Conservation (phyloP, 2,888 invertebrate species). For the Calliopum simillimum region DNA sequence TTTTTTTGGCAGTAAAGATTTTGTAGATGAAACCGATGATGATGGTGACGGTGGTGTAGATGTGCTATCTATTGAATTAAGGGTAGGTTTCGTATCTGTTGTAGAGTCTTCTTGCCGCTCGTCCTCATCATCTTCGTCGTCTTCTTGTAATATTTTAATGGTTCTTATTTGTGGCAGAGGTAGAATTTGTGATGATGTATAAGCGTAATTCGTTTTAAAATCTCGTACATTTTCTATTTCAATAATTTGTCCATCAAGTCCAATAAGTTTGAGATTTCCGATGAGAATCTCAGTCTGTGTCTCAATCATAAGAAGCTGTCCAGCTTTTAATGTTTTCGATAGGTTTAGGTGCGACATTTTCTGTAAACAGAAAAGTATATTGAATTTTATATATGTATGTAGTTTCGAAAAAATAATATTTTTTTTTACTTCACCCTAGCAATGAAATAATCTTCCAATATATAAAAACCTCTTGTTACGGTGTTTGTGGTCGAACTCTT, state of each 20-base stretch:
- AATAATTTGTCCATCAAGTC: slow-evolving; percentile 44
- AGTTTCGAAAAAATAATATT: neutral
- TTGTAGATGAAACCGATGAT: slow-evolving; percentile 8
- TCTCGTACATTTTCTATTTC: slow-evolving; percentile 51
- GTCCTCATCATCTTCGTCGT: slow-evolving; percentile 20
- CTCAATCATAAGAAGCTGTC: slow-evolving; percentile 49
- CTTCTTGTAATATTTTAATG: slow-evolving; percentile 45
- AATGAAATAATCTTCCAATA: no score
- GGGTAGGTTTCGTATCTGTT: neutral
- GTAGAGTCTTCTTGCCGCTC: neutral
- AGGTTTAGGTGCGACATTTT: neutral
- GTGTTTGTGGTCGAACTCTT: no score
- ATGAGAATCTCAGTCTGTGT: slow-evolving; percentile 47
- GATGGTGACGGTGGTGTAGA: slow-evolving; percentile 15
- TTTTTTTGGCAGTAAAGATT: neutral
- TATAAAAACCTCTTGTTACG: no score
- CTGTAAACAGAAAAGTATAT: neutral
- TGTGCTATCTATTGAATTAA: slow-evolving; percentile 5
- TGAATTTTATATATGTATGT: neutral
- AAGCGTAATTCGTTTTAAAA: slow-evolving; percentile 48
- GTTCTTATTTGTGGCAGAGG: slow-evolving; percentile 48
- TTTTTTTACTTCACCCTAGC: no score
- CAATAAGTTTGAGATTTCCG: slow-evolving; percentile 47
- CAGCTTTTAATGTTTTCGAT: slow-evolving; percentile 32
- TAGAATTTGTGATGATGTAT: slow-evolving; percentile 49